A percentile compares a stretch with the other conserved stretches of the same genome.
Evolutionary conservation across 2,797 vertebrate genomes (phyloP).

Genomic region (Botia kubotai): DNA sequence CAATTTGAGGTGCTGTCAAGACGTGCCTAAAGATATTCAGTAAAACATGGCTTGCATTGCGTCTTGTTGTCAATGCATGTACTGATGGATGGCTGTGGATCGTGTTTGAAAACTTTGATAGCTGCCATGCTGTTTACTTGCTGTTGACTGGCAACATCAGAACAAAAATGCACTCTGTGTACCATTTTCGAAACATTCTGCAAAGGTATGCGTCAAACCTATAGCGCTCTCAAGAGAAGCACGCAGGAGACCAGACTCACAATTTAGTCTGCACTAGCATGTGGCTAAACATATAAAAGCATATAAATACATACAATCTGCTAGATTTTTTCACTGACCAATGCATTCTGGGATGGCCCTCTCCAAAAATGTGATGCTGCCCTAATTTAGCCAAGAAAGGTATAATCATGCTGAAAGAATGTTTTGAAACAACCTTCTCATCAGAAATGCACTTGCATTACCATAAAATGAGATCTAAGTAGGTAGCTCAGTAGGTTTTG

Average conservation of each 20-base stretch:
- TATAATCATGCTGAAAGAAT: no score
- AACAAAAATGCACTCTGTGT: not conserved
- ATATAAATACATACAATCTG: not conserved
- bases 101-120: not conserved
- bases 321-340: no score
- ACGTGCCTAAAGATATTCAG: conserved; percentile 2
- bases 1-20: conserved; percentile 16
- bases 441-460: no score
- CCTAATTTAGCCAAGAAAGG: not conserved
- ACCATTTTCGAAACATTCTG: not conserved
- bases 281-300: not conserved
- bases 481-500: not conserved
- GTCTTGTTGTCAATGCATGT: conserved; percentile 10
- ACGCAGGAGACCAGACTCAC: not conserved
- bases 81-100: conserved; percentile 6
- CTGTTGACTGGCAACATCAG: not conserved
- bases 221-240: not conserved
- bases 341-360: not conserved
- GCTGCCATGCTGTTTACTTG: not conserved
- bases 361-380: not conserved
- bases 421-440: no score
- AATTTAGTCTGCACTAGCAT: not conserved
- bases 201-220: no score
- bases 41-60: not conserved
- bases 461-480: not conserved